Base-by-base conservation (phyloP, 2,113 vertebrate genomes). In the Alosa alosa region DNA sequence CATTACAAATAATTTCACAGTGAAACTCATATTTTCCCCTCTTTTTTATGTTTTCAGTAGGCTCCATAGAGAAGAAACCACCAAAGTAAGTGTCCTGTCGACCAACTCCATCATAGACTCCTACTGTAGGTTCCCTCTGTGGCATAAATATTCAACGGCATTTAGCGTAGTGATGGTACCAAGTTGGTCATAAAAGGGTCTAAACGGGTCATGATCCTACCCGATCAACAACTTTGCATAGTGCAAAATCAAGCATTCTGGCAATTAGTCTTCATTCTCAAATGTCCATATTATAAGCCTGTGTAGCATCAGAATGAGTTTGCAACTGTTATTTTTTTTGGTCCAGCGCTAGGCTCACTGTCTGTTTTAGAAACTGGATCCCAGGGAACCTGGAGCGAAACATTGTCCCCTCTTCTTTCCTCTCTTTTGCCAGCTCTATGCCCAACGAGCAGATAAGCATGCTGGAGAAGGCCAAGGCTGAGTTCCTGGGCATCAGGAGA, bases 401-500 rank as follows among this genome's bases (percentile, higher is more conserved):
- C 64, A 72, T 72, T 72, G 31, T 72, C 11, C 31, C 31, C 64
- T 72, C 25, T 72, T n/a, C 60, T 72, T 15, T 55, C 4, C 15
- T 11, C 17, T 31, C 52, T 17, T 44, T 3, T 18, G 17, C 15
- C 52, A 55, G 13, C 17, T 55, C 52, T 4, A 50, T 68, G 49
- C 25, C 68, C 9, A 52, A 72, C 2, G 75, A 84, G 18, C 31
- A 49, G 75, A 20, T 31, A 60, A 47, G 82, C 49, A 86, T 82
- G 52, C 41, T 86, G 55, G 78, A 86, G 45, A 22, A 52, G 44
- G 81, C 60, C 78, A 82, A 55, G n/a, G 31, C 52, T 47, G 55
- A 86, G 81, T 86, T 60, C 25, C 20, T 86, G 15, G 81, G 82
- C n/a, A 36, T 85, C 4, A 72, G 81, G 78, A 81, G 50, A 17